Evolutionary conservation across 2,113 vertebrate species (phyloP), one percentile per base, ranked within the genome.

Genomic region (Mesitornis unicolor): DNA sequence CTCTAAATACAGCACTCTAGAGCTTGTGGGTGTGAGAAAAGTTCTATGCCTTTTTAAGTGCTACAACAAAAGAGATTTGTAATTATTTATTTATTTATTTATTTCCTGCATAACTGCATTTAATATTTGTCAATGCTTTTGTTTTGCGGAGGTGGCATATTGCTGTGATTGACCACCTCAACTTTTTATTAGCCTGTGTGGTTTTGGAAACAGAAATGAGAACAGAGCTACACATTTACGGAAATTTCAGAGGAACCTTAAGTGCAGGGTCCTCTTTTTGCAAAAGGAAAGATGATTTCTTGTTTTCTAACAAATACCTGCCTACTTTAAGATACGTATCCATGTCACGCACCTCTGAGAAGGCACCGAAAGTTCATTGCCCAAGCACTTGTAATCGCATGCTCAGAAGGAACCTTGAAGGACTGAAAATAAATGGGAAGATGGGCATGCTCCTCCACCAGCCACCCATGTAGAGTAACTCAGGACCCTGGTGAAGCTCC

Each of bases 11-110:
- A 91, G 77, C 90, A 74, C 74, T 91, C 87, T 86, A 14, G 9
- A 65, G 81, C 24, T 54, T 94, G 97, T 97, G 96, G 98, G 98
- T 95, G 97, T 97, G 97, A 96, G 97, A 98, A 98, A 95, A 92
- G n/a, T 93, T 93, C 95, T 89, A 40, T 77, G 93, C 56, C 91
- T 95, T 95, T 96, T 96, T 90, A 97, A 94, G 93, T 93, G 73
- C 80, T 92, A 87, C 90, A 96, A 97, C 83, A 96, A 94, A 64
- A 76, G 82, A 85, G 70, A 86, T 13, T 77, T 80, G 33, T 50
- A 25, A 48, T 17, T 79, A 31, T 54, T 11, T 25, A 84, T 53
- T 91, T 95, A 93, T 95, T 89, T 80, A 90, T 59, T 77, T 78
- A 87, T 95, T 96, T 85, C 91, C 92, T 87, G 67, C 81, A 78